phyloP scores from a whole-genome alignment of 2,113 vertebrate species.

The Heloderma charlesbogerti region DNA sequence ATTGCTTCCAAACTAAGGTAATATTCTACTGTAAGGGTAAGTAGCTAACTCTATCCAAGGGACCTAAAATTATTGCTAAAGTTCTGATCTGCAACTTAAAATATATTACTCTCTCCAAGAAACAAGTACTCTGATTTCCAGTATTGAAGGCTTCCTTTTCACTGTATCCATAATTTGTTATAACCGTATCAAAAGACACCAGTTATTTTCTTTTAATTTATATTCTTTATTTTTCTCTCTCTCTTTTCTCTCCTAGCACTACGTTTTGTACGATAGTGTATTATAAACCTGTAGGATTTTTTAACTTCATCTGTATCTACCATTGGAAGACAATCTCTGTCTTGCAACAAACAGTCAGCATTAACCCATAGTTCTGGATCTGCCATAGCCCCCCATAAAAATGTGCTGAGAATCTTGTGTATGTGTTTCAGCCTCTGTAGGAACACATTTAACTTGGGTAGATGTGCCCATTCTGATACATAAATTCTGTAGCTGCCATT shows the following conservation, averaged over 20 bases:
- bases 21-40: background rate
- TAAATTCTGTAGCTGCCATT: no score
- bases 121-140: constrained; percentile 50
- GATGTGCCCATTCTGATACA: no score
- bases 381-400: no score
- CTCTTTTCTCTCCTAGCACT: constrained; percentile 35
- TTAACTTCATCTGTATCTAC: constrained; percentile 41
- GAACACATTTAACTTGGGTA: no score
- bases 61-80: background rate
- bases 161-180: constrained; percentile 47
- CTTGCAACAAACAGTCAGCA: background rate
- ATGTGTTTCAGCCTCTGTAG: no score
- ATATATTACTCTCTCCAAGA: constrained; percentile 34
- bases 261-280: background rate
- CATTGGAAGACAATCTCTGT: constrained; percentile 15
- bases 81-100: constrained; percentile 38
- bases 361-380: no score
- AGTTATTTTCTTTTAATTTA: constrained; percentile 58
- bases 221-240: constrained; percentile 57
- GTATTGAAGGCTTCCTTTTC: constrained; percentile 21
- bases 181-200: constrained; percentile 45
- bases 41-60: background rate
- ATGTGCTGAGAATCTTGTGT: no score
- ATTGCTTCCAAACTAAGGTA: background rate
- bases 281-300: constrained; percentile 29